Evolutionary conservation across 2,888 invertebrate species (phyloP), one percentile per base, ranked within the genome.

Genomic region (Conistra vaccinii): DNA sequence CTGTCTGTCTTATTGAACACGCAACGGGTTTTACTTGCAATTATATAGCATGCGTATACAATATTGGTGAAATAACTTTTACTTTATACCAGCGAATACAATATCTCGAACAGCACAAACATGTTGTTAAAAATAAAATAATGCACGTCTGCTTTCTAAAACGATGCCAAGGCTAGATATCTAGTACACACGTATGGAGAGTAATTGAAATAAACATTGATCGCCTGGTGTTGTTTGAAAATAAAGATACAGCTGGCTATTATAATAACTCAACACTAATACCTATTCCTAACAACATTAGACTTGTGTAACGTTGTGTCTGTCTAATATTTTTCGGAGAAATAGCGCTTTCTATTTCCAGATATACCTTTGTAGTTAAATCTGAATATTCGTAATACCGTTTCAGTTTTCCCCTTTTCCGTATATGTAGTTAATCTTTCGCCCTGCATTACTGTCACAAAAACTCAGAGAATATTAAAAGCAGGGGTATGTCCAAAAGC

Each of bases 1-100:
- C 39, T n/a, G 55, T 35, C 42, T 66, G 48, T 73, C 83, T 85
- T 85, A 80, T 83, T 86, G 81, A 83, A 84, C 86, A 89, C 87
- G 89, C 87, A 83, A 88, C 73, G 76, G 17, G 35, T 61, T 55
- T 58, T 45, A 42, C 60, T 80, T 82, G 81, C 68, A 77, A 62
- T 73, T 75, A 72, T 32, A 61, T 61, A 63, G 39, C 26, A 58
- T 74, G 51, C 29, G 48, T 55, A 42, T 48, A 73, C 35, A 45
- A 69, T 51, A 61, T 26, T 66, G 23, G 2, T 57, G 17, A 73
- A 72, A 72, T 60, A 68, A 70, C 69, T 79, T 69, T 67, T 73
- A 73, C 80, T 73, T 73, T 42, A 29, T 39, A 65, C 12, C 39
- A 55, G 14, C 35, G 53, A 78, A 72, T 39, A 66, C 45, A 57